Conservation (phyloP, 2,888 invertebrate genomes). For the Phortica magna region DNA sequence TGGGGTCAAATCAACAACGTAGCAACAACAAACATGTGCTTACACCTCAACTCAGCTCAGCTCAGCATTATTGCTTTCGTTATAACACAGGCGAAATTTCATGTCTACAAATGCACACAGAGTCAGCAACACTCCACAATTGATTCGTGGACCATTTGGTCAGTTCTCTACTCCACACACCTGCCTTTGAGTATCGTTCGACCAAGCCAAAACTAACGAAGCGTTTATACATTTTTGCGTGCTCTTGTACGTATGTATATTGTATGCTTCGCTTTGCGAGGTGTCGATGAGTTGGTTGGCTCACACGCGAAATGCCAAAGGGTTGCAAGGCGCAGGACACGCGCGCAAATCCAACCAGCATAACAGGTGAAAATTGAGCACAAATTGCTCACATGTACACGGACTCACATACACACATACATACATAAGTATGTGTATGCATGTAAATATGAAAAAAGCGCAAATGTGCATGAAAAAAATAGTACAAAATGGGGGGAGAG, state of each 20-base stretch:
- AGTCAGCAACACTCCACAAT: background rate
- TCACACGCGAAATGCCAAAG: background rate
- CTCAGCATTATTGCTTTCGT: constrained; percentile 32
- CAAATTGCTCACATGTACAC: constrained; percentile 11
- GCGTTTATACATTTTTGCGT: constrained; percentile 63
- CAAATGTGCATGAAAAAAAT: background rate
- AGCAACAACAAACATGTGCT: background rate
- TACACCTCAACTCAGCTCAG: background rate
- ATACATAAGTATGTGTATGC: background rate
- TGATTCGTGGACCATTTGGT: background rate
- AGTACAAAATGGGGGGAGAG: background rate
- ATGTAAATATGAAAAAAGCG: background rate
- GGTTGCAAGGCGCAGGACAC: background rate
- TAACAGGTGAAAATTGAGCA: constrained; percentile 56
- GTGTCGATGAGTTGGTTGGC: background rate
- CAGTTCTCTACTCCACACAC: background rate
- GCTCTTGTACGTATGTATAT: constrained; percentile 54
- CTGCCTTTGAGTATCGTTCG: constrained; percentile 9
- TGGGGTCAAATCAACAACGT: constrained; percentile 61
- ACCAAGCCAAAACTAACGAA: constrained; percentile 52
- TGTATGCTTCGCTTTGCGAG: constrained; percentile 55
- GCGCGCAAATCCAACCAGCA: constrained; percentile 31
- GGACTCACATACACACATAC: background rate
- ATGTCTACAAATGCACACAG: constrained; percentile 3
- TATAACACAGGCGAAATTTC: constrained; percentile 21